Evolutionary conservation across 2,797 vertebrate species (phyloP), one percentile per base, ranked within the genome.

Genomic region (Pelodytes ibericus): DNA sequence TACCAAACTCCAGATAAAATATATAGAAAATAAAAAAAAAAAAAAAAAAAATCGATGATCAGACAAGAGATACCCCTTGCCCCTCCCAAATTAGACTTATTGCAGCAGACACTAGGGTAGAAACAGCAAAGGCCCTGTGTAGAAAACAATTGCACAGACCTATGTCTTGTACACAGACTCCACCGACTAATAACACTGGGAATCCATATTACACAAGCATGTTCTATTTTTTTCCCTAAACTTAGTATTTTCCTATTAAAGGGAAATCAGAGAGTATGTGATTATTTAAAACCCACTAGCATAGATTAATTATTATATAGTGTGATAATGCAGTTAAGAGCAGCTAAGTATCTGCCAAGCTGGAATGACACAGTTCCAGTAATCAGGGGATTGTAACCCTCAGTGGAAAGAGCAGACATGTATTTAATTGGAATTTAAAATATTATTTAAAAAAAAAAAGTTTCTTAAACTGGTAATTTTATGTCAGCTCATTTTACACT

Each of bases 1-100:
- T 24, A 8, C 47, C 60, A 70, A 49, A 74, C 76, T 81, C 77
- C 59, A 80, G 83, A 75, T 27, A 63, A 15, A 24, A 31, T 36
- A 10, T 10, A 62, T 18, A 64, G 18, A 44, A 74, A 36, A 80
- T 61, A 79, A 81, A 44, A 3, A 25, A 13, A 64, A 64, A 44
- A 41, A 2, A 1, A n/a, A 30, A 30, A 69, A 20, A 51, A 22
- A 41, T 27, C 26, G 10, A 57, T 31, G 49, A 58, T 65, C 49
- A 71, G 25, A 2, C 76, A 66, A 71, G 71, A n/a, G 20, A 74
- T 74, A 74, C 70, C 77, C 81, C 57, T 16, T 71, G 47, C 47
- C 59, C 16, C 27, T 6, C 29, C 65, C 22, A 68, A 26, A 20
- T 22, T 49, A 71, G 1, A 16, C 0, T n/a, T 80, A 71, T 82